phyloP scores from a whole-genome alignment of 2,888 invertebrate species.

The Bellardia bayeri region DNA sequence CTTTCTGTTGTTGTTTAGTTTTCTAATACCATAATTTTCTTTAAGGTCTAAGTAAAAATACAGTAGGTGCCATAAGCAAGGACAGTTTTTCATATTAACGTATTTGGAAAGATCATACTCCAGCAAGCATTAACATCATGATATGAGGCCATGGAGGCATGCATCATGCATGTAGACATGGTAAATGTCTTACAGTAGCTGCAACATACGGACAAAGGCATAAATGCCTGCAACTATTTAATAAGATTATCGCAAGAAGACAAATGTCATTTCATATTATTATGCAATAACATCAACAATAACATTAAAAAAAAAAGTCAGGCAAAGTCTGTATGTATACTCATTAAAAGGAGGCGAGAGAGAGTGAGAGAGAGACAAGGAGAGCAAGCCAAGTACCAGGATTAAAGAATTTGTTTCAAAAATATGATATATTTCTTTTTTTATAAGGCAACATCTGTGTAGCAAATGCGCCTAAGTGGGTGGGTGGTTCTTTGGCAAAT shows the following conservation, averaged over 20 bases:
- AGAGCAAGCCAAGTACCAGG: background rate
- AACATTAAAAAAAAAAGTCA: conserved; percentile 13
- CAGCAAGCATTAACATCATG: conserved; percentile 28
- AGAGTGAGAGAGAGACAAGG: background rate
- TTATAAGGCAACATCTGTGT: conserved; percentile 12
- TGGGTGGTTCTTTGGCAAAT: conserved; percentile 30
- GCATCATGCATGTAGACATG: conserved; percentile 36
- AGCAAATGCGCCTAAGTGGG: conserved; percentile 20
- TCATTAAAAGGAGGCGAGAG: background rate
- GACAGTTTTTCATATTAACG: conserved; percentile 38
- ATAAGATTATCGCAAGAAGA: conserved; percentile 83
- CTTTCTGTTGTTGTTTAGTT: background rate
- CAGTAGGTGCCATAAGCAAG: conserved; percentile 3
- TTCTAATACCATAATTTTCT: conserved; percentile 62
- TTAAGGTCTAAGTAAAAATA: conserved; percentile 31
- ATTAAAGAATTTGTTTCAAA: background rate
- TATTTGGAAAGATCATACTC: conserved; percentile 48
- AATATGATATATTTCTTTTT: background rate
- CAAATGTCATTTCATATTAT: conserved; percentile 82
- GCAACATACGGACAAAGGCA: conserved; percentile 1
- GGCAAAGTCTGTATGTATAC: background rate
- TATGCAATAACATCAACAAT: conserved; percentile 67
- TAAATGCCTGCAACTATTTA: conserved; percentile 77
- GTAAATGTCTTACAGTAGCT: conserved; percentile 4
- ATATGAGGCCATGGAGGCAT: conserved; percentile 26